These are phyloP conservation scores for Radopholus similis DNA, from an alignment of 1,140 invertebrate species.

Conservation along the genomic window DNA sequence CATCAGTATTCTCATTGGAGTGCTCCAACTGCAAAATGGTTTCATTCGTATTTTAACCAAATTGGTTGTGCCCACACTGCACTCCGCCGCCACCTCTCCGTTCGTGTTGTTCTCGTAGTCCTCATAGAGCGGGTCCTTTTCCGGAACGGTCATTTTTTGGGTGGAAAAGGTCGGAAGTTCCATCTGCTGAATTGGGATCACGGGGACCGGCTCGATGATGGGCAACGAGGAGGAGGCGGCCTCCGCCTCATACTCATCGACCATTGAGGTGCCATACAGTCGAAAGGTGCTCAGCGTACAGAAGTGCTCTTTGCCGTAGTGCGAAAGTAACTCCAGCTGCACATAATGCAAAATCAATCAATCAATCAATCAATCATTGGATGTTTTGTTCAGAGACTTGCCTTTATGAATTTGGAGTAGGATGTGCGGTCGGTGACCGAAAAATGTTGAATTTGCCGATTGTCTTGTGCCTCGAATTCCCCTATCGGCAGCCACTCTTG, in stretches of 20 bases:
- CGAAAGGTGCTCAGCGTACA: slow-evolving; percentile 88
- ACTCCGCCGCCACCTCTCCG: background rate
- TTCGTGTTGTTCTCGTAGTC: background rate
- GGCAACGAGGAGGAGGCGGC: slow-evolving; percentile 16
- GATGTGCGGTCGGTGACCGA: slow-evolving; percentile 70
- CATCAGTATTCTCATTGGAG: background rate
- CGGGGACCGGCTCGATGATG: background rate
- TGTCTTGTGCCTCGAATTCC: slow-evolving; percentile 79
- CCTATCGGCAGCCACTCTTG: slow-evolving; percentile 85
- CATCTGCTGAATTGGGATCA: background rate
- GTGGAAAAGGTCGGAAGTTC: background rate
- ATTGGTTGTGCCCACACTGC: background rate
- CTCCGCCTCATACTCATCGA: slow-evolving; percentile 63
- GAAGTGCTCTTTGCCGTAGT: slow-evolving; percentile 75
- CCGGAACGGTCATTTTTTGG: background rate
- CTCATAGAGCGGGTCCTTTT: background rate
- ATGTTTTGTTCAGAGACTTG: slow-evolving; percentile 31
- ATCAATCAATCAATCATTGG: background rate
- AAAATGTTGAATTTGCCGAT: slow-evolving; percentile 81
- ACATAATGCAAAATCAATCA: background rate
- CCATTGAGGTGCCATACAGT: slow-evolving; percentile 75
- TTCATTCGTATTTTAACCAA: background rate
- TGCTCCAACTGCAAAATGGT: background rate
- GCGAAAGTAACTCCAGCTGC: slow-evolving; percentile 23
- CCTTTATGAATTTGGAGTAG: slow-evolving; percentile 85